A percentile compares a stretch with the other conserved stretches of the same genome.
These are phyloP conservation scores for Pachypanchax playfairii DNA, from an alignment of 2,113 vertebrate species.

Conservation along the genomic window DNA sequence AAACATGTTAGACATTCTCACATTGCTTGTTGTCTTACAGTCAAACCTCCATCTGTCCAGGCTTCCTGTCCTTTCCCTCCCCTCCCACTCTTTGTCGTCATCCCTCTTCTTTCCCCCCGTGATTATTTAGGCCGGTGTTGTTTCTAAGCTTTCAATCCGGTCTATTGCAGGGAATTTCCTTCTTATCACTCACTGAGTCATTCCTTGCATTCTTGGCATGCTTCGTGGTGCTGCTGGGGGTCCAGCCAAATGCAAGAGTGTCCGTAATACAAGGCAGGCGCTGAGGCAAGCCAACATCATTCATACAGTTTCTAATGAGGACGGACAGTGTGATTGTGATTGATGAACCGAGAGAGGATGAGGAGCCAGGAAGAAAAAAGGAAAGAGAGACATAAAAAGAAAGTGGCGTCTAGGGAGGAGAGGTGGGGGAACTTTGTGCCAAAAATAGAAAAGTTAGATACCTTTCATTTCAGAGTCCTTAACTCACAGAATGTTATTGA, in stretches of 20 bases:
- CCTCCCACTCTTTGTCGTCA: conserved; percentile 52
- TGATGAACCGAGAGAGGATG: conserved; percentile 60
- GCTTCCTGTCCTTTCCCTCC: conserved; percentile 45
- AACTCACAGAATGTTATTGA: conserved; percentile 65
- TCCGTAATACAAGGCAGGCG: conserved; percentile 64
- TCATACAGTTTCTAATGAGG: conserved; percentile 47
- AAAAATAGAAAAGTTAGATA: conserved; percentile 71
- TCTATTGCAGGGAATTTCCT: conserved; percentile 74
- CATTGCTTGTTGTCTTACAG: conserved; percentile 53
- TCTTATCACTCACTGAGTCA: conserved; percentile 74
- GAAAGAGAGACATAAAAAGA: conserved; percentile 40
- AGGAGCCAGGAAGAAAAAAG: conserved; percentile 35
- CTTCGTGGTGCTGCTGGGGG: conserved; percentile 60
- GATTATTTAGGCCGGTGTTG: conserved; percentile 48
- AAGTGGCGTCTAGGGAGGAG: conserved; percentile 5
- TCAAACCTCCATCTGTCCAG: conserved; percentile 40
- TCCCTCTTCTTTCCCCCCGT: conserved; percentile 44
- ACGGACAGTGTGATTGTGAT: conserved; percentile 56
- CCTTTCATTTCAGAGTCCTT: conserved; percentile 60
- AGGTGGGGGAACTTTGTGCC: conserved; percentile 55
- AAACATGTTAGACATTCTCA: conserved; percentile 39
- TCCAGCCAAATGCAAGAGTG: conserved; percentile 58
- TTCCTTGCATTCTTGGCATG: conserved; percentile 76
- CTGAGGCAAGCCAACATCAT: conserved; percentile 36
- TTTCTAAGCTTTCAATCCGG: conserved; percentile 57